A percentile compares a stretch with the other conserved stretches of the same genome.
Evolutionary conservation across 2,113 vertebrate genomes (phyloP).

Genomic region (Leptosomus discolor): DNA sequence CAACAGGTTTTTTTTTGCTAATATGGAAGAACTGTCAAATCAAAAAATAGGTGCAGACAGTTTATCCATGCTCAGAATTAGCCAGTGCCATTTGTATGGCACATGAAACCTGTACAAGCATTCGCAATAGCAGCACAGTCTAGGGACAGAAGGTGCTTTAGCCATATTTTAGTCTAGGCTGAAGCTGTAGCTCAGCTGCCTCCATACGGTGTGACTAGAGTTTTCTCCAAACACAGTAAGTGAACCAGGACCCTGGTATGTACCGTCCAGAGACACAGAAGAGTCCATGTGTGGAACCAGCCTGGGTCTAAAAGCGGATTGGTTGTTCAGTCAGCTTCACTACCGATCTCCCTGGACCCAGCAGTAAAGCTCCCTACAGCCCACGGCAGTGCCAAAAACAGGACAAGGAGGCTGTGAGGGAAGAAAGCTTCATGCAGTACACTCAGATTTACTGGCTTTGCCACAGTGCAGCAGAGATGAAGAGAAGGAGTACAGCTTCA

Average conservation of each 20-base stretch:
- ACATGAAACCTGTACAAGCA: neutral
- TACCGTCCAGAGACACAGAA: neutral
- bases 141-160: neutral
- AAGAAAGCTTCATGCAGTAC: neutral
- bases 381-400: fast-evolving
- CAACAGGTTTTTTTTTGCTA: neutral
- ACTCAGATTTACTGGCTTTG: neutral
- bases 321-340: neutral
- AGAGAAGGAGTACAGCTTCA: neutral
- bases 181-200: neutral
- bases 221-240: neutral
- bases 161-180: neutral
- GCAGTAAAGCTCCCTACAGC: neutral
- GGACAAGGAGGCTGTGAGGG: fast-evolving
- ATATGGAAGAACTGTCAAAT: neutral
- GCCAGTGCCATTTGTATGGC: neutral
- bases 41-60: neutral
- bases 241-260: neutral
- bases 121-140: neutral
- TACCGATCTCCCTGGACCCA: fast-evolving
- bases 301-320: neutral
- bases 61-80: neutral
- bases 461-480: neutral
- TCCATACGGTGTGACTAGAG: fast-evolving
- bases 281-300: neutral